Base-by-base conservation (phyloP, 64 coral and sea anemone species). In the Porites lutea region DNA sequence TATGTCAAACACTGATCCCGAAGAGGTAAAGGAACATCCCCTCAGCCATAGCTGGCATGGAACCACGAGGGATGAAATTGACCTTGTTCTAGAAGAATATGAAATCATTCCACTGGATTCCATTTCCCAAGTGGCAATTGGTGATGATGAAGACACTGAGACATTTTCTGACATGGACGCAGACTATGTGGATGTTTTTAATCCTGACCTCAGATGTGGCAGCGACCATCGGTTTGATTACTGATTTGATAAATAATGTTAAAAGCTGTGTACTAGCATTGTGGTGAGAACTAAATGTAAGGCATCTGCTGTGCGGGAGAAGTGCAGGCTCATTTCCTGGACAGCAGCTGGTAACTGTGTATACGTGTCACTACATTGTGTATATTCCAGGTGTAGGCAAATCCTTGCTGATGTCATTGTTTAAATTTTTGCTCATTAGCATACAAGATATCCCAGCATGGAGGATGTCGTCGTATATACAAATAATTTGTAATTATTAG, bases 1-100 rank as follows among this genome's bases (percentile, higher is more conserved):
- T 79, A 87, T 83, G 18, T 86, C 90, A 60, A 65, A 71, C 51
- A 83, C 88, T 44, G 91, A 91, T 6, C 23, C 18, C 12, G 69
- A 88, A 45, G 65, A 14, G 11, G 65, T 88, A 2, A 49, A 82
- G 12, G 77, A 74, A 3, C 95, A 93, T 18, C 95, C 95, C 13
- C 46, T 96, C 47, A 91, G 92, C 74, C 82, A 63, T 20, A 97
- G 95, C 63, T 97, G 95, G 95, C 95, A 97, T 75, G 95, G 95
- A 59, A 89, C 88, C 44, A 54, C 87, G 52, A 88, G 75, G 13
- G 95, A 97, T 72, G 75, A 87, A 48, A 89, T 97, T 15, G 95
- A 97, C 60, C 47, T 89, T 89, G 75, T 97, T 6, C 83, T 97
- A 48, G 95, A 97, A 75, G 95, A 97, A 8, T 97, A 97, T 91